A percentile compares a stretch with the other conserved stretches of the same genome.
Evolutionary conservation across 2,797 vertebrate species (phyloP).

Genomic region (Alectoris magna): DNA sequence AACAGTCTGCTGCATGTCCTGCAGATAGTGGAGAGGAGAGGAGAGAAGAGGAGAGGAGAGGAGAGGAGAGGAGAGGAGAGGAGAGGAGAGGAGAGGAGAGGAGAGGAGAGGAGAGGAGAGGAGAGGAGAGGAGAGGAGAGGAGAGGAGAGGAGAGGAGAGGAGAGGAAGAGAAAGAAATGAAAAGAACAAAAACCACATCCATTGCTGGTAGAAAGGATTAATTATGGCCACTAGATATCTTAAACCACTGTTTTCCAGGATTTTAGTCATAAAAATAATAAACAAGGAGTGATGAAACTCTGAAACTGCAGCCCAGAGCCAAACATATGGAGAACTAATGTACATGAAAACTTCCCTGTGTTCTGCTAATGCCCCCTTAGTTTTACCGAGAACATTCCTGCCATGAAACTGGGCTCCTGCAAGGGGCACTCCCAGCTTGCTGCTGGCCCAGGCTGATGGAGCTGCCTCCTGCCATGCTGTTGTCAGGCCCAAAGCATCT

Average conservation of each 20-base stretch:
- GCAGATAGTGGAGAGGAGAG: fast-evolving
- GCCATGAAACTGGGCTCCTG: neutral
- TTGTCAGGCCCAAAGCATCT: neutral
- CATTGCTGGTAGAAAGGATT: neutral
- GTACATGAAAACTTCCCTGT: conserved; percentile 23
- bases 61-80: too few species aligned
- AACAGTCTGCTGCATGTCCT: neutral
- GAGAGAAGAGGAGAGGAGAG: too few species aligned
- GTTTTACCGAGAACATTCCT: neutral
- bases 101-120: too few species aligned
- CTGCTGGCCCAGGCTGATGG: neutral
- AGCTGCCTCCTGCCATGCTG: neutral
- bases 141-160: too few species aligned
- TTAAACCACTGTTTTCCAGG: neutral
- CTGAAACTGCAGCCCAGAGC: conserved; percentile 38
- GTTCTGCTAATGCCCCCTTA: conserved; percentile 12
- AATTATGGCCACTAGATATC: neutral
- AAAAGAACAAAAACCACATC: neutral
- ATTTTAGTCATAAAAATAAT: conserved; percentile 45
- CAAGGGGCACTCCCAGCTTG: neutral
- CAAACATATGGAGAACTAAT: conserved; percentile 43
- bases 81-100: too few species aligned
- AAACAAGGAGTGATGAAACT: conserved; percentile 29
- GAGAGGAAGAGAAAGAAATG: neutral
- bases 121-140: too few species aligned